Base-by-base conservation (phyloP, 2,113 vertebrate species). In the Aythya baeri region DNA sequence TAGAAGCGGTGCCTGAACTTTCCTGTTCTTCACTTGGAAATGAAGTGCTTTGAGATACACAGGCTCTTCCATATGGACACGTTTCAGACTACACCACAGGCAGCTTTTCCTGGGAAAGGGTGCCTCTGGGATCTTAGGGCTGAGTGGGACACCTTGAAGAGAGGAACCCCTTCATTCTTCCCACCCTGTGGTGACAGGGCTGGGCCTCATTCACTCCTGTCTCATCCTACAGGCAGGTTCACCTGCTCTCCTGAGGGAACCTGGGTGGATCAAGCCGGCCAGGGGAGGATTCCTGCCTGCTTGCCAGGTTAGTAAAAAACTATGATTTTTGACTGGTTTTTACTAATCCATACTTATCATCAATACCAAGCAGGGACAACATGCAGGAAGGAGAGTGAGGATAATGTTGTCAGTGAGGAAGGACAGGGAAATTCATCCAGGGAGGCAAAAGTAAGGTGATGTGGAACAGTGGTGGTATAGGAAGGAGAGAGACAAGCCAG, bases 201-300 rank as follows among this genome's bases (percentile, higher is more conserved):
- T 58, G 29, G 15, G 2, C 73, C 17, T 80, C 44, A 96, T 38
- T 83, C 17, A 31, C 8, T 85, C n/a, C 29, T 32, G 4, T 86
- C 32, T 91, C 32, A 54, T 83, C 50, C 75, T 77, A 11, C 95
- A 98, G 98, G 87, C 9, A 52, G 25, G 11, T 98, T 97, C 34
- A 97, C 94, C 59, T 98, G 98, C 94, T 97, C 97, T 21, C 70
- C 97, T 21, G 95, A 98, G 82, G 98, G 98, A 78, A 88, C 88
- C 46, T 98, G 98, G 98, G 95, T 96, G 88, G 97, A 97, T 43
- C 58, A 43, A 70, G 63, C 91, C 6, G 96, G 85, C 23, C 97
- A 89, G 17, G 55, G 63, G 9, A 96, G 95, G 84, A 94, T 97
- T 57, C 98, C 98, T 32, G 32, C 86, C 57, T 98, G 98, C 52